phyloP scores from a whole-genome alignment of 2,113 vertebrate species.

The Bufo gargarizans region DNA sequence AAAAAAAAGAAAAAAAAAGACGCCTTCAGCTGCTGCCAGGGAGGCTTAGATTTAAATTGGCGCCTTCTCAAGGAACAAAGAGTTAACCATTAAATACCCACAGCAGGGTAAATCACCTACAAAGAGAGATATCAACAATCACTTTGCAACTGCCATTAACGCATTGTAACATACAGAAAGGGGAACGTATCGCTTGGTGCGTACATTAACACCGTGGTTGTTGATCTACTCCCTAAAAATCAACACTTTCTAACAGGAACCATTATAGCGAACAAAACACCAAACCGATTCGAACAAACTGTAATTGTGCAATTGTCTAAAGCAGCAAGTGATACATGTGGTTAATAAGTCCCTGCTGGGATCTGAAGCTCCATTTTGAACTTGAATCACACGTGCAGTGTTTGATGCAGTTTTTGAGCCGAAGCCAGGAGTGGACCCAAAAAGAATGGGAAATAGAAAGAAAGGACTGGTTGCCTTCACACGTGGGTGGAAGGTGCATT shows the following conservation, averaged over 20 bases:
- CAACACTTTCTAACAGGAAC: constrained; percentile 4
- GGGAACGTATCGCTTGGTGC: not conserved
- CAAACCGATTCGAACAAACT: constrained; percentile 11
- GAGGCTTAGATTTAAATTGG: constrained; percentile 17
- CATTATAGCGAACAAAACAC: constrained; percentile 29
- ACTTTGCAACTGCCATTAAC: not conserved
- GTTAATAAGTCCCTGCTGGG: constrained; percentile 10
- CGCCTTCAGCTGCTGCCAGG: constrained; percentile 6
- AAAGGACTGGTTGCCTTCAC: too few relatives aligned
- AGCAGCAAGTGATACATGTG: not conserved
- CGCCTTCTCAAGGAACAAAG: constrained; percentile 25
- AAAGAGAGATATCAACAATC: constrained; percentile 18
- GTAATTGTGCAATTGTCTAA: constrained; percentile 29
- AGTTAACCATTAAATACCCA: constrained; percentile 38
- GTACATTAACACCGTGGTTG: not conserved
- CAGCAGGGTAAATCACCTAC: constrained; percentile 23
- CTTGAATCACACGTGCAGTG: too few relatives aligned
- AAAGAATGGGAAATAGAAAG: too few relatives aligned
- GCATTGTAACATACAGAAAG: not conserved
- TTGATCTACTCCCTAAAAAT: not conserved
- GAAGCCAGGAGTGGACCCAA: too few relatives aligned
- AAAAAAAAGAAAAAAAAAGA: constrained; percentile 10
- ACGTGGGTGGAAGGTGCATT: too few relatives aligned
- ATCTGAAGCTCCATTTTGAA: not conserved
- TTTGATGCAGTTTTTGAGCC: too few relatives aligned